Base-by-base conservation (phyloP, 2,113 vertebrate species). In the Microcebus tavaratra region DNA sequence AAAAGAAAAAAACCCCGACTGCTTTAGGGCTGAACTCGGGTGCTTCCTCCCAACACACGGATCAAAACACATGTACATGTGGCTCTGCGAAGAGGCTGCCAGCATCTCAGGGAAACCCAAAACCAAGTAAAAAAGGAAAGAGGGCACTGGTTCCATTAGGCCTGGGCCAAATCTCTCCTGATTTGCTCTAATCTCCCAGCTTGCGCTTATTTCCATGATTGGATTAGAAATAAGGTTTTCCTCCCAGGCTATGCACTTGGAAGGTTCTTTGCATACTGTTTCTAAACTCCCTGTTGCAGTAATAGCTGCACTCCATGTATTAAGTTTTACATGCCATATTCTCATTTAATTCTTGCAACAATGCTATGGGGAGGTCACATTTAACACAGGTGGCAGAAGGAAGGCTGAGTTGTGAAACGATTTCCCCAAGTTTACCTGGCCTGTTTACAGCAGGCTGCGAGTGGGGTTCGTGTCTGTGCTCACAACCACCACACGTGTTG, bases 211-310 rank as follows among this genome's bases (percentile, higher is more conserved):
- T 88, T 86, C 85, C 73, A 83, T 23, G 21, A 85, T 27, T 55
- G 94, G 70, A 72, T 88, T 76, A 88, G 53, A 90, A 39, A 42
- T 39, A 50, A 84, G 88, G 23, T 29, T 95, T 75, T 83, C 68
- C 48, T 87, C 80, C 53, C 10, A 25, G 20, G 72, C 65, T 67
- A 59, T 36, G 80, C 61, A 73, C 82, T 50, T 21, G 31, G 79
- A 59, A 45, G 27, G 23, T 5, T 79, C n/a, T 79, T 12, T 53
- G 36, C 0, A 0, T n/a, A 9, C 7, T 34, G 34, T 31, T 78
- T 75, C 42, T 36, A 18, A 70, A 55, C 50, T 13, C 65, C 48
- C 90, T 31, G 59, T 59, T 90, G 57, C 13, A 23, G 42, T 31
- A 29, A n/a, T 1, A 92, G 90, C 18, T 23, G 31, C 7, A 8